Conservation (phyloP, 2,113 vertebrate genomes). For the Nyctereutes procyonoides region DNA sequence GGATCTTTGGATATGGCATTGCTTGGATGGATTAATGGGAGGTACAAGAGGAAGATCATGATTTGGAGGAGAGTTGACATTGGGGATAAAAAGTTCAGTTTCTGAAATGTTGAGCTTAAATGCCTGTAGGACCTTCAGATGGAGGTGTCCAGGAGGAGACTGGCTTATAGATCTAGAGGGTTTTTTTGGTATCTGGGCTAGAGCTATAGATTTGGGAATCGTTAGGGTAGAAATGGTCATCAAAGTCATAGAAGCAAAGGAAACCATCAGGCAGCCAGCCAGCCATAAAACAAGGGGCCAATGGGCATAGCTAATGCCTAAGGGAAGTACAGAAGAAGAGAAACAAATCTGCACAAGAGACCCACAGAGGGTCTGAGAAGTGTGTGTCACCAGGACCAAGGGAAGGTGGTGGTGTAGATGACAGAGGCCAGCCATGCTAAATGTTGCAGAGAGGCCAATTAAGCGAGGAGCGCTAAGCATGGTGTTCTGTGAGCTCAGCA, state of each 20-base stretch:
- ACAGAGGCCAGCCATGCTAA: conserved; percentile 12
- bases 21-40: background rate
- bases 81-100: background rate
- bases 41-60: background rate
- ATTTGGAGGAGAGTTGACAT: background rate
- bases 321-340: background rate
- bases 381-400: background rate
- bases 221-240: background rate
- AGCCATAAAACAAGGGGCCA: background rate
- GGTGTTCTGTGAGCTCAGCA: conserved; percentile 70
- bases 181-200: background rate
- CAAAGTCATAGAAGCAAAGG: background rate
- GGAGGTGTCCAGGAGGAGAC: background rate
- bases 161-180: background rate
- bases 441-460: conserved; percentile 44
- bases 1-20: background rate
- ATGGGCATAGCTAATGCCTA: background rate
- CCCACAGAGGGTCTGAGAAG: background rate
- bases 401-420: background rate
- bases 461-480: conserved; percentile 9
- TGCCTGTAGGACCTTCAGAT: background rate
- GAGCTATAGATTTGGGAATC: background rate
- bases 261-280: background rate
- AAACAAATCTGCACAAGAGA: background rate
- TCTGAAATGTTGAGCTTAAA: background rate